phyloP scores from a whole-genome alignment of 2,113 vertebrate genomes.

The Lota lota region DNA sequence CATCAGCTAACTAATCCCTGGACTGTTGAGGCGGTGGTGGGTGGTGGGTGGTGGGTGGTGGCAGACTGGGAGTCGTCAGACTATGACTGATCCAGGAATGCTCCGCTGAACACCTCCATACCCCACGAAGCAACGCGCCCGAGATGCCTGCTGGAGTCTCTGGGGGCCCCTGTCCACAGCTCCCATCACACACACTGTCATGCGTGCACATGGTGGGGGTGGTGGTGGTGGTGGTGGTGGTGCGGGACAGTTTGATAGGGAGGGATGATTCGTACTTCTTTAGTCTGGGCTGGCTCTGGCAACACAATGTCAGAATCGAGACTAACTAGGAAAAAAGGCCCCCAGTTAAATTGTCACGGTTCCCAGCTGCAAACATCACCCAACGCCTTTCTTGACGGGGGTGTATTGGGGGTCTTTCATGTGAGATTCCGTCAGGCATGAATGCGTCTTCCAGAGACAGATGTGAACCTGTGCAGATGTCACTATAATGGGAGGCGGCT shows the following conservation, averaged over 20 bases:
- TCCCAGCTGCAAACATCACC: neutral
- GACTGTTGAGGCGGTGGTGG: neutral
- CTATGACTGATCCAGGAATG: slow-evolving; percentile 42
- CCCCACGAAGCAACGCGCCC: neutral
- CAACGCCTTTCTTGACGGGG: no score
- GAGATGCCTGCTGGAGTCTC: slow-evolving; percentile 12
- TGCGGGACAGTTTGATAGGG: neutral
- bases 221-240: neutral
- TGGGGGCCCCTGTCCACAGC: slow-evolving; percentile 29
- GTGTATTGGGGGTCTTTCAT: no score
- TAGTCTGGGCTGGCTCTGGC: no score
- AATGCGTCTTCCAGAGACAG: slow-evolving; percentile 19
- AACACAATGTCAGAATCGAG: no score
- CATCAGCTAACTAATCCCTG: slow-evolving; percentile 55
- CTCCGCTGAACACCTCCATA: slow-evolving; percentile 46
- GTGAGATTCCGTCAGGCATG: slow-evolving; percentile 17
- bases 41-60: neutral
- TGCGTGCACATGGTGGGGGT: neutral
- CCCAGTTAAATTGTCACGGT: no score
- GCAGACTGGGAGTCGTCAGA: slow-evolving; percentile 29
- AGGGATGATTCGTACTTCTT: slow-evolving; percentile 2
- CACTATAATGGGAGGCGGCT: slow-evolving; percentile 40
- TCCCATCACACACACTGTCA: slow-evolving; percentile 12
- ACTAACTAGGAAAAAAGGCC: no score
- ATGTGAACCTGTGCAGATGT: slow-evolving; percentile 25